Evolutionary conservation across 2,113 vertebrate species (phyloP).

Genomic region (Myotis brandtii): DNA sequence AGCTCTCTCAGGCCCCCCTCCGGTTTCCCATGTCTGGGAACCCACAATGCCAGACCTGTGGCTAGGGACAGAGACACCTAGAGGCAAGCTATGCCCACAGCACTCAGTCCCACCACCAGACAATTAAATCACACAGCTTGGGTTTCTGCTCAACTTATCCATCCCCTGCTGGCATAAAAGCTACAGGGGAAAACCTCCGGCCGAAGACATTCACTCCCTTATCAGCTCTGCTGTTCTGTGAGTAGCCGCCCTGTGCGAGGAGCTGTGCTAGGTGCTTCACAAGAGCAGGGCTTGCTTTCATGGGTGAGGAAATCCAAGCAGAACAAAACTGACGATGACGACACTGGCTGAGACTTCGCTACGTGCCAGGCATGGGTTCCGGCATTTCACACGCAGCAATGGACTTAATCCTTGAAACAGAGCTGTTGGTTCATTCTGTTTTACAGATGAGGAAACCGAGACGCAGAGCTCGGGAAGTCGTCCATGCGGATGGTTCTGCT

Average conservation of each 20-base stretch:
- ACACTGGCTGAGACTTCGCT: neutral
- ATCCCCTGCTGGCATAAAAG: neutral
- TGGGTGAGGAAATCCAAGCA: neutral
- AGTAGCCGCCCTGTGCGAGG: neutral
- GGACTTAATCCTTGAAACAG: neutral
- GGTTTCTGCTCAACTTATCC: neutral
- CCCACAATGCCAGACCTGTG: neutral
- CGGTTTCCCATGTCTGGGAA: neutral
- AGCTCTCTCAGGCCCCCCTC: neutral
- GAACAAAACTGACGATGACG: neutral
- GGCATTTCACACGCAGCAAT: rapidly evolving
- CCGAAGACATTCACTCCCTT: neutral
- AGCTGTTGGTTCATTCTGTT: neutral
- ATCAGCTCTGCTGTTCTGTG: neutral
- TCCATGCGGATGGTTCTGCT: neutral
- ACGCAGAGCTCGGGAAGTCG: neutral
- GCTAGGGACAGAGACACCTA: constrained; percentile 73
- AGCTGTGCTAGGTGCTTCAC: neutral
- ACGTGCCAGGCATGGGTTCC: neutral
- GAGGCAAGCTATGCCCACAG: constrained; percentile 53
- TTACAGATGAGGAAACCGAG: neutral
- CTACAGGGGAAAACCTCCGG: neutral
- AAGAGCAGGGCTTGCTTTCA: neutral
- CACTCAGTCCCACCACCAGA: neutral
- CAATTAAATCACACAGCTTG: neutral